phyloP scores from a whole-genome alignment of 2,113 vertebrate genomes.

The Aix galericulata region DNA sequence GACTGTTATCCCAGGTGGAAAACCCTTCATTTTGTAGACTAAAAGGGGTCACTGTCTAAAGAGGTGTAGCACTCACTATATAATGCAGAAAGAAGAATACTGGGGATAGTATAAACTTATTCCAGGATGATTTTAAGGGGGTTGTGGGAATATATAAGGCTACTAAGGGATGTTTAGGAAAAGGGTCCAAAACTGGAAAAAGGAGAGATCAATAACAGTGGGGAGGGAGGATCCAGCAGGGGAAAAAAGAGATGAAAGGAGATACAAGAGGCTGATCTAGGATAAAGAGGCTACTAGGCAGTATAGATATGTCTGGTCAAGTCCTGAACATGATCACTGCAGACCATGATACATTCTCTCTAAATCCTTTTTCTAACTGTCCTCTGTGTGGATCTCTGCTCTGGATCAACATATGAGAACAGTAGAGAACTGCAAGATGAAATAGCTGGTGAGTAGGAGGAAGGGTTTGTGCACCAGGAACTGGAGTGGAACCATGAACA shows the following conservation, averaged over 20 bases:
- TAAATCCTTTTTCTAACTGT: neutral
- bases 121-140: neutral
- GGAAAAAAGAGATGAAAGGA: neutral
- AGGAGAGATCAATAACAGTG: neutral
- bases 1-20: neutral
- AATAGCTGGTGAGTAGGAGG: neutral
- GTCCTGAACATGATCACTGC: fast-evolving
- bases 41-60: fast-evolving
- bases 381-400: neutral
- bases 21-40: neutral
- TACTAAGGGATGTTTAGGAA: neutral
- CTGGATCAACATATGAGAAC: neutral
- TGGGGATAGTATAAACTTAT: neutral
- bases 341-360: neutral
- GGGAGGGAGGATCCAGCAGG: neutral
- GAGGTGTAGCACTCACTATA: neutral
- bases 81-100: neutral
- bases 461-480: neutral
- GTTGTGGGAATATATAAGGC: fast-evolving
- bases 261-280: neutral
- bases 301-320: no score
- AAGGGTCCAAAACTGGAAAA: neutral
- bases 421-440: neutral
- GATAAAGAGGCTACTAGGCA: neutral
- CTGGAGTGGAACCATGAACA: neutral